These are phyloP conservation scores for Corythornis cristatus DNA, from an alignment of 2,113 vertebrate genomes.

Conservation along the genomic window DNA sequence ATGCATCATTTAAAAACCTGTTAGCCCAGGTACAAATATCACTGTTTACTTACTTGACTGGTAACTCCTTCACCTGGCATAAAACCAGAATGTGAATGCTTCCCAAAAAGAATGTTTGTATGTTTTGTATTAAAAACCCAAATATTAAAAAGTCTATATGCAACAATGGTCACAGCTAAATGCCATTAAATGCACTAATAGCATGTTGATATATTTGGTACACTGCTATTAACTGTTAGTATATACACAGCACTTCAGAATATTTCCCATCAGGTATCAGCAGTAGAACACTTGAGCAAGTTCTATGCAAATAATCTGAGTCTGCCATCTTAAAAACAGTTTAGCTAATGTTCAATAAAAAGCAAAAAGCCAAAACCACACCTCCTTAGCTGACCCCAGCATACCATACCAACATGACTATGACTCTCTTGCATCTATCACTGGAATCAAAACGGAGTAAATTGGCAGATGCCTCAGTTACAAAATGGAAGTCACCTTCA, in stretches of 20 bases:
- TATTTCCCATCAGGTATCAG: background rate
- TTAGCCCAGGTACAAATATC: background rate
- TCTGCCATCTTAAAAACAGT: background rate
- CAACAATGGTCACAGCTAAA: background rate
- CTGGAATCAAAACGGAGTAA: background rate
- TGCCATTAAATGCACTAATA: background rate
- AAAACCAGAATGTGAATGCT: background rate
- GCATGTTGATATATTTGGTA: background rate
- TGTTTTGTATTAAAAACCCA: background rate
- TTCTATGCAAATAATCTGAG: background rate
- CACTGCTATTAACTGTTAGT: background rate
- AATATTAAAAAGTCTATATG: background rate
- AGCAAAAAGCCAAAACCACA: background rate
- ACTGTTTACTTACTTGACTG: background rate
- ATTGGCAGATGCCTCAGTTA: background rate
- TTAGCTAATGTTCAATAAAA: background rate
- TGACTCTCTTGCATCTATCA: background rate
- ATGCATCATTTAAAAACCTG: background rate
- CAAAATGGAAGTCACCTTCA: background rate
- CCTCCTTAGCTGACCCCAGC: background rate
- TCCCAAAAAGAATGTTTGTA: background rate
- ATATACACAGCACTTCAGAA: background rate
- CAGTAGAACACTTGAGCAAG: background rate
- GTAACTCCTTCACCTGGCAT: background rate
- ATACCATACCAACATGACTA: background rate